Evolutionary conservation across 1,140 invertebrate species (phyloP), one percentile per base, ranked within the genome.

Genomic region (Tribolium castaneum): DNA sequence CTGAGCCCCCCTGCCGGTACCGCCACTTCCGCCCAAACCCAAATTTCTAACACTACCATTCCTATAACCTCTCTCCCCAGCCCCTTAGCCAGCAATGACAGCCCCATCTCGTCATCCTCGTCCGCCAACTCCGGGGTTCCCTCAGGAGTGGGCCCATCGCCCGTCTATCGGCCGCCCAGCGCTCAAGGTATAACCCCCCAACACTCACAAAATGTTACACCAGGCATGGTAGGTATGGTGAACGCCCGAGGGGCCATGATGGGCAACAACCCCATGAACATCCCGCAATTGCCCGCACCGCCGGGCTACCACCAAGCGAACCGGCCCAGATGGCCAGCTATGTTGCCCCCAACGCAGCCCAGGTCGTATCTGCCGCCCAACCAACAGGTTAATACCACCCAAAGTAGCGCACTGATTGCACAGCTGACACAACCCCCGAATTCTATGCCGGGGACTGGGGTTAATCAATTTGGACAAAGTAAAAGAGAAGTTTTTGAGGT

Each of bases 401-500:
- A 86, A 71, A 87, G 88, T 74, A 92, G 91, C 77, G 91, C 92
- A 3, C 83, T 93, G 0, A 92, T 93, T 78, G 91, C 93, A 0
- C 93, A 94, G 76, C 87, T 94, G 0, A 91, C 91, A 25, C 91
- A 92, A 54, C 92, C 92, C 3, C 91, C 92, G 1, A 88, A 88
- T 13, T 85, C 88, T 0, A 87, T 91, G 80, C 88, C 87, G 1
- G 82, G 75, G 7, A 25, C 84, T 86, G 12, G 90, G 84, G 87
- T 89, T 12, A 87, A 87, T 76, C 86, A 88, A 22, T 90, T 89
- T 81, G 84, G 83, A 72, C 88, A 89, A 82, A 86, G 89, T 82
- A 89, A 91, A 84, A 50, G 50, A 19, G 9, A 34, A 4, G 14
- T 30, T 30, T 30, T 30, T 59, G 9, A 16, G 4, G 6, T 25